These are phyloP conservation scores for Gymnarchus niloticus DNA, from an alignment of 2,113 vertebrate species.

Conservation along the genomic window DNA sequence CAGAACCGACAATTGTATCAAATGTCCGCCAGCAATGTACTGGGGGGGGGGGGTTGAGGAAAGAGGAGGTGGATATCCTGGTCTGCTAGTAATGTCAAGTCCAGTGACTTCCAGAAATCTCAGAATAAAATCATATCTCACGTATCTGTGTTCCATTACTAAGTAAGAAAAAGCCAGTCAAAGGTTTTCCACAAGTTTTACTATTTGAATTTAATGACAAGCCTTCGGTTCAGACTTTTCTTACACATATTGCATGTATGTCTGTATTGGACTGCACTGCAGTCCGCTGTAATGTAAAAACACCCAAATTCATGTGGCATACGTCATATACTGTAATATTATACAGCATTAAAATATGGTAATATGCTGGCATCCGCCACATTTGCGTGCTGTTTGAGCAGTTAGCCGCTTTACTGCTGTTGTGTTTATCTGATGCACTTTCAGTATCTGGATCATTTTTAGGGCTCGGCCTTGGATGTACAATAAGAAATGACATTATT, in stretches of 20 bases:
- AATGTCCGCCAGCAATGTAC: not conserved
- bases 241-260: not conserved
- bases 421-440: not conserved
- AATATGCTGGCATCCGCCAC: not conserved
- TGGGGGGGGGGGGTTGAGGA: not conserved
- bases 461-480: constrained; percentile 54
- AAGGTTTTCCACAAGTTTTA: not conserved
- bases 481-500: constrained; percentile 57
- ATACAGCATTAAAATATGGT: not conserved
- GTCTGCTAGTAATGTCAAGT: not conserved
- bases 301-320: not conserved
- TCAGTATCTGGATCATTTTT: constrained; percentile 33
- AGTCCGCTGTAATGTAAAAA: not conserved
- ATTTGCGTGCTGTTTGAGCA: not conserved
- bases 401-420: not conserved
- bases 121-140: not conserved
- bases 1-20: not conserved
- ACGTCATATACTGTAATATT: not conserved
- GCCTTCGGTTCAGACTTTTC: not conserved
- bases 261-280: not conserved
- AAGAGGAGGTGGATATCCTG: not conserved
- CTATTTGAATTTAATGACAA: not conserved
- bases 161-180: not conserved
- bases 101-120: not conserved
- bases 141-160: not conserved